Evolutionary conservation across 2,888 invertebrate species (phyloP).

Genomic region (Mimachlamys varia): DNA sequence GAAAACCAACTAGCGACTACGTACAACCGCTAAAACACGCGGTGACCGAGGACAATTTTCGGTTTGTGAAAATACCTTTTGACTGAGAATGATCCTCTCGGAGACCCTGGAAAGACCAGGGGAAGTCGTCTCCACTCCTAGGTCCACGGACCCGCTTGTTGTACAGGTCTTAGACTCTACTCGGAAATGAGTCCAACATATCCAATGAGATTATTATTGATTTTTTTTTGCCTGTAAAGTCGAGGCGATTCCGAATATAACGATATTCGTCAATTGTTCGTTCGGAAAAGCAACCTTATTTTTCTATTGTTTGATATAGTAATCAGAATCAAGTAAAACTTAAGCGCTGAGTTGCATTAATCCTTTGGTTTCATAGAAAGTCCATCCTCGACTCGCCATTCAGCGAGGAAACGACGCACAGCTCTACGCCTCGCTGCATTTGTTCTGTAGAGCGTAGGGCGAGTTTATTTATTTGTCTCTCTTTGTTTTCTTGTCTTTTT

Average conservation of each 20-base stretch:
- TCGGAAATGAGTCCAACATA: conserved; percentile 31
- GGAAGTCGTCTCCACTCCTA: conserved; percentile 18
- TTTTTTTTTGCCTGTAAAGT: conserved; percentile 29
- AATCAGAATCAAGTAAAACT: not conserved
- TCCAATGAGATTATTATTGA: conserved; percentile 12
- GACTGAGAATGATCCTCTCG: not conserved
- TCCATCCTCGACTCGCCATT: not conserved
- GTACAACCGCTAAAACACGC: not conserved
- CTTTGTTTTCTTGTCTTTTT: not conserved
- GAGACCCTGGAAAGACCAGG: not conserved
- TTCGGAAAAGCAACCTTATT: not conserved
- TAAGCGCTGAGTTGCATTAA: not conserved
- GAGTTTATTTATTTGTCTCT: not conserved
- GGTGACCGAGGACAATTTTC: not conserved
- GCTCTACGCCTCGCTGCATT: conserved; percentile 1
- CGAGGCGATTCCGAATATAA: conserved; percentile 1
- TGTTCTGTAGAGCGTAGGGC: not conserved
- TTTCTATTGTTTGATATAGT: not conserved
- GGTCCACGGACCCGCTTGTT: conserved; percentile 26
- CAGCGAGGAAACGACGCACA: not conserved
- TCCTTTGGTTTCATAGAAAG: not conserved
- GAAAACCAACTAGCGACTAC: not conserved
- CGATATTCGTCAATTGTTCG: not conserved
- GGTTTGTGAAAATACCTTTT: not conserved
- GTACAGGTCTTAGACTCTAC: conserved; percentile 13